These are phyloP conservation scores for Chrysolina oricalcia DNA, from an alignment of 2,888 invertebrate species.

Conservation along the genomic window DNA sequence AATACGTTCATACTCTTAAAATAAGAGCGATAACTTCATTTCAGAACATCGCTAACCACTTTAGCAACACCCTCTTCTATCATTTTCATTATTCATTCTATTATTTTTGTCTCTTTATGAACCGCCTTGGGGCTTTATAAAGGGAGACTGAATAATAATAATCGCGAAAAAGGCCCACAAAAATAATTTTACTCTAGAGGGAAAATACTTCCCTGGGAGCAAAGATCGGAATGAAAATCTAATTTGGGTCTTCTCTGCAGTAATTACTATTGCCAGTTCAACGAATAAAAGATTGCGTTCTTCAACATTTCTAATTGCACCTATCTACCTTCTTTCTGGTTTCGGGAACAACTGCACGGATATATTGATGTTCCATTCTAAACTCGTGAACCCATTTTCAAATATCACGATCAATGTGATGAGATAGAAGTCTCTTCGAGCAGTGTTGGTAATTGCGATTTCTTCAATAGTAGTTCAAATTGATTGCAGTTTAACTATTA, in stretches of 20 bases:
- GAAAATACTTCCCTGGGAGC: constrained; percentile 19
- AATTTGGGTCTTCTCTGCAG: constrained; percentile 44
- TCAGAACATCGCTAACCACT: neutral
- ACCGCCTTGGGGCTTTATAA: constrained; percentile 4
- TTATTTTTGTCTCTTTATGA: constrained; percentile 1
- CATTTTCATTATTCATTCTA: constrained; percentile 18
- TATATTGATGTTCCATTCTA: neutral
- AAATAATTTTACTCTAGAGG: constrained; percentile 19
- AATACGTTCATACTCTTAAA: neutral
- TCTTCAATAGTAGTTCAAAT: too few species aligned
- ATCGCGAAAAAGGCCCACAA: neutral
- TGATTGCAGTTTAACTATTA: too few species aligned
- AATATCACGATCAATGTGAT: too few species aligned
- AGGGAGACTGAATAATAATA: neutral
- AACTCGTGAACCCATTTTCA: too few species aligned
- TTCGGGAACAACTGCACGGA: constrained; percentile 35
- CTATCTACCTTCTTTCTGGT: constrained; percentile 23
- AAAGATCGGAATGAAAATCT: constrained; percentile 39
- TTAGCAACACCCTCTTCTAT: neutral
- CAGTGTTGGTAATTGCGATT: too few species aligned
- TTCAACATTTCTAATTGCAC: constrained; percentile 48
- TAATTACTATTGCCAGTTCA: constrained; percentile 50
- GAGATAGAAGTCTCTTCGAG: too few species aligned
- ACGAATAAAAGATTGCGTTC: constrained; percentile 53
- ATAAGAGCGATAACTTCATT: neutral